Evolutionary conservation across 2,888 invertebrate species (phyloP).

Genomic region (Drosophila crucigera): DNA sequence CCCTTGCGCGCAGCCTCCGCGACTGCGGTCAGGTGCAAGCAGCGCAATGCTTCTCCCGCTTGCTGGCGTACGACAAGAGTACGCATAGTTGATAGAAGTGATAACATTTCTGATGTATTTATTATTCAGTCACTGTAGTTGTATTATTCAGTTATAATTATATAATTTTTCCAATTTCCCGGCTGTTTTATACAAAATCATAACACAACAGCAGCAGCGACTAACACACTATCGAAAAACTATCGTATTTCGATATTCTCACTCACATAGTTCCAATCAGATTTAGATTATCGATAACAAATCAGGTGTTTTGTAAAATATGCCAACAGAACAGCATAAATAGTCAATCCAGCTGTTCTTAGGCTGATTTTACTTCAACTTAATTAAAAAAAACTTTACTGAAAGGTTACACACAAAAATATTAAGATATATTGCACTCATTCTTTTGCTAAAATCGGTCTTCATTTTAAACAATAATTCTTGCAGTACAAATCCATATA

Average conservation of each 20-base stretch:
- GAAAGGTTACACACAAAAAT: not conserved
- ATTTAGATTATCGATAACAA: conserved; percentile 17
- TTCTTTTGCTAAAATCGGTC: not conserved
- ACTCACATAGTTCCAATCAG: not conserved
- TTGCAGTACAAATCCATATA: no score
- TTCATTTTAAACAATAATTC: not conserved
- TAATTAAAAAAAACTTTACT: not conserved
- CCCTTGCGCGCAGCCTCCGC: conserved; percentile 93
- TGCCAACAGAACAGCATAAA: not conserved
- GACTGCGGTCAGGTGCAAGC: conserved; percentile 87
- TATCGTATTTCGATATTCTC: conserved; percentile 5
- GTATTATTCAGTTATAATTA: conserved; percentile 35
- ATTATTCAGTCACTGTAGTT: conserved; percentile 2
- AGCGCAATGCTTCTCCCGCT: conserved; percentile 75
- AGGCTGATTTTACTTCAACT: not conserved
- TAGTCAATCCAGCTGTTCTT: not conserved
- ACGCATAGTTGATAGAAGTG: conserved; percentile 70
- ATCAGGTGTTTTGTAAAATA: not conserved
- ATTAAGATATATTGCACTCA: not conserved
- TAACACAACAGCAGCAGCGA: conserved; percentile 39
- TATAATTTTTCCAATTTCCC: conserved; percentile 42
- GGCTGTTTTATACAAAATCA: conserved; percentile 44
- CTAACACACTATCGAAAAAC: conserved; percentile 7
- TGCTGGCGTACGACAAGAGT: conserved; percentile 65
- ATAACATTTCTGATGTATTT: conserved; percentile 67